Percentiles rank a stretch among this genome's conserved stretches.
Conservation (phyloP, 2,888 invertebrate genomes). For the Leucania comma region DNA sequence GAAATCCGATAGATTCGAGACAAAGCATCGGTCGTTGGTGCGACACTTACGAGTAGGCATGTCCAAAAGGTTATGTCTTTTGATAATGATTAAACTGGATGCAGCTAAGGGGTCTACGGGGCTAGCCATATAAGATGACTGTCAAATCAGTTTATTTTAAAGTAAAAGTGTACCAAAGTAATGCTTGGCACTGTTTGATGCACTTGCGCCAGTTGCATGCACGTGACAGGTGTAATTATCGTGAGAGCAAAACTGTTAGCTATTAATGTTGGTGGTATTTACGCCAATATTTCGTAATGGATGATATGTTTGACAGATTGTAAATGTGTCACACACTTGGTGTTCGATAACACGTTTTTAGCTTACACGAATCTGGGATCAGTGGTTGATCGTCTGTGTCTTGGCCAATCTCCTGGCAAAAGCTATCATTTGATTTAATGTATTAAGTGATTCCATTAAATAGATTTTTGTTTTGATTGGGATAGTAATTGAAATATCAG, state of each 20-base stretch:
- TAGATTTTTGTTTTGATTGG: not conserved
- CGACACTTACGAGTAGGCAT: no score
- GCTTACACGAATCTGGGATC: conserved; percentile 6
- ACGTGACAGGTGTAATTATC: conserved; percentile 43
- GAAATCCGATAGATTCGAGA: no score
- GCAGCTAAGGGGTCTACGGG: no score
- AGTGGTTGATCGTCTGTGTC: not conserved
- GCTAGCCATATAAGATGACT: not conserved
- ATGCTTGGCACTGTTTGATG: conserved; percentile 44
- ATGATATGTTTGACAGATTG: conserved; percentile 11
- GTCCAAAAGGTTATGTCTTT: no score
- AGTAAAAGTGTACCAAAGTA: conserved; percentile 35
- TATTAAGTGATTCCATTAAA: not conserved
- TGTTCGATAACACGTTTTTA: not conserved
- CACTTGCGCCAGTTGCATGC: conserved; percentile 24
- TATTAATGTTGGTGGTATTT: conserved; percentile 41
- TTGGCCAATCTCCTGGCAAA: not conserved
- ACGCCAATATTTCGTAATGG: conserved; percentile 12
- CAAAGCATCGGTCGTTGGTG: no score
- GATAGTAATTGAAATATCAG: not conserved
- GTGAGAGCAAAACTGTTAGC: conserved; percentile 15
- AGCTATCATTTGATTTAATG: not conserved
- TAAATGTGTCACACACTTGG: not conserved
- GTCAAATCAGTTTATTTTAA: conserved; percentile 14
- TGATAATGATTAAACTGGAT: no score